A percentile compares a stretch with the other conserved stretches of the same genome.
These are phyloP conservation scores for Istiophorus platypterus DNA, from an alignment of 2,113 vertebrate genomes.

Conservation along the genomic window DNA sequence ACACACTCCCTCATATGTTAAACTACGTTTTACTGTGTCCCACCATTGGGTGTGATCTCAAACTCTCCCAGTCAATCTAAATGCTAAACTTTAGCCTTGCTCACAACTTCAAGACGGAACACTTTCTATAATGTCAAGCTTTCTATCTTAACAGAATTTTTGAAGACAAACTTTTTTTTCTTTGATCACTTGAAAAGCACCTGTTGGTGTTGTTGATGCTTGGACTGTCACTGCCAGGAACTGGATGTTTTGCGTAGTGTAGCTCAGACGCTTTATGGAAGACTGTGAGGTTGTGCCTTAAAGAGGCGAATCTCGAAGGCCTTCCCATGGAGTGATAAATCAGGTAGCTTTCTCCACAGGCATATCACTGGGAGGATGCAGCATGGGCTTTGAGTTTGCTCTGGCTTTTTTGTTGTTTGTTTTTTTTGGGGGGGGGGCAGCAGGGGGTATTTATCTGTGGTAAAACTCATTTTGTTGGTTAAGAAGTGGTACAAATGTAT, in stretches of 20 bases:
- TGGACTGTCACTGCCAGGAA: constrained; percentile 49
- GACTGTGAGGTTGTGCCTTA: constrained; percentile 51
- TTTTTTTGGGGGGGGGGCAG: constrained; percentile 9
- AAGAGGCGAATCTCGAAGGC: constrained; percentile 61
- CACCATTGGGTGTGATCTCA: constrained; percentile 7
- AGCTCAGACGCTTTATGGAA: constrained; percentile 33
- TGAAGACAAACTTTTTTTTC: constrained; percentile 11
- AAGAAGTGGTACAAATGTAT: constrained; percentile 31
- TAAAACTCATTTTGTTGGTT: constrained; percentile 20
- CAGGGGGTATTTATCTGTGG: constrained; percentile 62
- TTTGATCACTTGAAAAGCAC: constrained; percentile 40
- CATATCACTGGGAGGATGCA: constrained; percentile 37
- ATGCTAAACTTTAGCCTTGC: constrained; percentile 5
- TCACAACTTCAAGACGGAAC: constrained; percentile 31
- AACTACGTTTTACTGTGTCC: background rate
- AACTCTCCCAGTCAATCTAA: constrained; percentile 30
- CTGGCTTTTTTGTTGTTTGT: constrained; percentile 3
- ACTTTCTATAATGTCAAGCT: constrained; percentile 35
- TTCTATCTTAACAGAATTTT: constrained; percentile 20
- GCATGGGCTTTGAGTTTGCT: constrained; percentile 34
- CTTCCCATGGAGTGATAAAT: constrained; percentile 29
- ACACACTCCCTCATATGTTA: background rate
- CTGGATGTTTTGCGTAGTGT: constrained; percentile 27
- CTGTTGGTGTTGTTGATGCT: constrained; percentile 22
- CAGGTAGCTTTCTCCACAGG: constrained; percentile 35